phyloP scores from a whole-genome alignment of 2,113 vertebrate species.

The Hucho hucho region DNA sequence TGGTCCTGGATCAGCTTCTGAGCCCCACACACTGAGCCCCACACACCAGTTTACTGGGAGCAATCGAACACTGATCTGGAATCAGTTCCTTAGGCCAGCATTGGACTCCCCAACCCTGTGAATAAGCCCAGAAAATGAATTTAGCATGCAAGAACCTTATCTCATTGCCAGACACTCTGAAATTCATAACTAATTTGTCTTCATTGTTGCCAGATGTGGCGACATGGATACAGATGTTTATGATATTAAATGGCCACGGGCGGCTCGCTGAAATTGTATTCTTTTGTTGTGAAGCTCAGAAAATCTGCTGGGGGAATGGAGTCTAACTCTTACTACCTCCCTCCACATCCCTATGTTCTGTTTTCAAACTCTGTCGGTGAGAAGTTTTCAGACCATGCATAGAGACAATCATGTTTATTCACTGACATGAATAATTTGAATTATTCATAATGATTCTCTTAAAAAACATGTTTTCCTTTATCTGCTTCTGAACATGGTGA shows the following conservation, averaged over 20 bases:
- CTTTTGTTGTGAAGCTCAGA: slow-evolving; percentile 45
- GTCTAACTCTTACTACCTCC: slow-evolving; percentile 30
- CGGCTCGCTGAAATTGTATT: slow-evolving; percentile 37
- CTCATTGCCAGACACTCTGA: slow-evolving; percentile 71
- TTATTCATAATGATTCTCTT: no score
- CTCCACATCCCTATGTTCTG: slow-evolving; percentile 8
- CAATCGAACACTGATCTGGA: slow-evolving; percentile 39
- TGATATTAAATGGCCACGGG: slow-evolving; percentile 61
- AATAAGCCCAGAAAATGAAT: slow-evolving; percentile 64
- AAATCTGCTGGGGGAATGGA: slow-evolving; percentile 41
- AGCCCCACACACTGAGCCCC: slow-evolving; percentile 24
- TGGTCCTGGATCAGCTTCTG: slow-evolving; percentile 50
- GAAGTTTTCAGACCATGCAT: neutral
- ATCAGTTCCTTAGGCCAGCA: slow-evolving; percentile 41
- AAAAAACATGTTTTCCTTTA: neutral
- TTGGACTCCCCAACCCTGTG: slow-evolving; percentile 24
- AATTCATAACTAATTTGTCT: slow-evolving; percentile 79
- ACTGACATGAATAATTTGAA: neutral
- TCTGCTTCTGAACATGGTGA: neutral
- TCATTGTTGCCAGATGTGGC: slow-evolving; percentile 83
- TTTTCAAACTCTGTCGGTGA: neutral
- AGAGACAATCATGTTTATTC: neutral
- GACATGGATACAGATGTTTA: slow-evolving; percentile 72
- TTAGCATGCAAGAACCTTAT: slow-evolving; percentile 70
- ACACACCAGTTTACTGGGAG: slow-evolving; percentile 3